Evolutionary conservation across 2,888 invertebrate species (phyloP), one percentile per base, ranked within the genome.

Genomic region (Mantis religiosa): DNA sequence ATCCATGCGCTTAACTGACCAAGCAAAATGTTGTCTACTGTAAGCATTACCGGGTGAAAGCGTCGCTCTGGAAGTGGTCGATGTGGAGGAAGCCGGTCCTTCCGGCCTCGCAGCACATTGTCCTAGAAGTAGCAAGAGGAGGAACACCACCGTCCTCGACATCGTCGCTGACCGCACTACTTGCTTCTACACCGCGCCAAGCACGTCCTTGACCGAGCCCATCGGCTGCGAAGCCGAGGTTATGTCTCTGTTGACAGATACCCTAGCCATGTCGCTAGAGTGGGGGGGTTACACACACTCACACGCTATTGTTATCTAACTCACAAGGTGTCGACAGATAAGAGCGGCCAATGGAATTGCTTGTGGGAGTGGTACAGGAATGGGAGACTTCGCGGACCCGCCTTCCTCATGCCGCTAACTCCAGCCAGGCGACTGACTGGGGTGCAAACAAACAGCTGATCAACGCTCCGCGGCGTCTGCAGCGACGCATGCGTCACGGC

Each of bases 1-100:
- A 87, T 82, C 87, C 82, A 82, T 30, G 82, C 82, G n/a, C 41
- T 34, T 87, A 87, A 87, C 87, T 34, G 87, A 87, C 87, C 87
- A 87, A 86, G 86, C 28, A 87, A 87, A n/a, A n/a, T n/a, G n/a
- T 1, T 28, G 28, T 82, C 87, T 87, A 87, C 87, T 87, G 82
- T 82, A 82, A 82, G 34, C 28, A 87, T 87, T 87, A 87, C 87
- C 87, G 25, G 87, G 87, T 82, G 87, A 25, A 28, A 81, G 82
- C 25, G 87, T 82, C 34, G 87, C 28, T 82, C 87, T 84, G 34
- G 84, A 84, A 28, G 84, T 84, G 14, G 84, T 34, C 25, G 87
- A 87, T n/a, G 82, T 82, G 0, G 87, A 87, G 8, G 86, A 86
- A 4, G 86, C 14, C n/a, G 30, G 30, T 8, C 25, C 87, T 7